Conservation (phyloP, 2,888 invertebrate species). For the Aphrophora alni region DNA sequence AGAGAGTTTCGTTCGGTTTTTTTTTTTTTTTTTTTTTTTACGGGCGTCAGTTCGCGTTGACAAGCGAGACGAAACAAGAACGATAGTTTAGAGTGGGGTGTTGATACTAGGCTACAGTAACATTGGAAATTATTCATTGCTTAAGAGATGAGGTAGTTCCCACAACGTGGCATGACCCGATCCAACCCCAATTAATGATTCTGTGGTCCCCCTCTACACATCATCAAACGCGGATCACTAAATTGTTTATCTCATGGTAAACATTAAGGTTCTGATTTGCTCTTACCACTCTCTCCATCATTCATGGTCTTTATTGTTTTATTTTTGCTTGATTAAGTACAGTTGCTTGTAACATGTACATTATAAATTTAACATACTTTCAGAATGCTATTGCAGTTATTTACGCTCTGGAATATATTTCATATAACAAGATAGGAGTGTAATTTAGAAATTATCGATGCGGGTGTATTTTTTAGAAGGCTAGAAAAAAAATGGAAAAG, state of each 20-base stretch:
- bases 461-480: too few relatives aligned
- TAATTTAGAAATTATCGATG: too few relatives aligned
- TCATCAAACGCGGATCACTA: neutral
- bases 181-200: constrained; percentile 2
- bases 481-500: too few relatives aligned
- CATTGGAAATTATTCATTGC: neutral
- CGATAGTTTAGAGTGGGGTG: neutral
- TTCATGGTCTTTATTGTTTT: neutral
- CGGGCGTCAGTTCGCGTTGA: neutral
- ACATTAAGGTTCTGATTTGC: neutral
- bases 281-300: neutral
- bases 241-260: neutral
- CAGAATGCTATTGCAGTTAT: too few relatives aligned
- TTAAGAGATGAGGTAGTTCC: neutral
- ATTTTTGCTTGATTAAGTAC: too few relatives aligned
- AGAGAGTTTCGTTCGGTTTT: too few relatives aligned
- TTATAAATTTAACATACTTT: too few relatives aligned
- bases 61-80: neutral
- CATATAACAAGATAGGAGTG: too few relatives aligned
- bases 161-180: neutral
- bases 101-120: neutral
- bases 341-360: too few relatives aligned
- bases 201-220: neutral
- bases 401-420: too few relatives aligned
- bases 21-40: too few relatives aligned